Conservation (phyloP, 2,888 invertebrate genomes). For the Luperina testacea region DNA sequence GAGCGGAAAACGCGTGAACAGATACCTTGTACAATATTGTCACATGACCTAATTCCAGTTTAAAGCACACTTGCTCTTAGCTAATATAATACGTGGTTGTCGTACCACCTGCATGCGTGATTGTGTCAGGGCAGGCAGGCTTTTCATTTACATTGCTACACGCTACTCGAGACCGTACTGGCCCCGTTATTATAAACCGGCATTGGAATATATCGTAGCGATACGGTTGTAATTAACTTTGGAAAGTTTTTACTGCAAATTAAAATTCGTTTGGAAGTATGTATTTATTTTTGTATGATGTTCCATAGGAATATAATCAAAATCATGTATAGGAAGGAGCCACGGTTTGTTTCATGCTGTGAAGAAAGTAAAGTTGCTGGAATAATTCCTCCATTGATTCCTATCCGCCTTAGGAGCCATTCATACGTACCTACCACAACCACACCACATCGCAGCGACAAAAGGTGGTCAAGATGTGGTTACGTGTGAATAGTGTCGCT, state of each 20-base stretch:
- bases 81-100: constrained; percentile 62
- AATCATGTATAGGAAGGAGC: not conserved
- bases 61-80: constrained; percentile 56
- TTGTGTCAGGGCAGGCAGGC: constrained; percentile 65
- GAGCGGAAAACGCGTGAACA: not conserved
- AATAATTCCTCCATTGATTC: not conserved
- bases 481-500: too few species aligned
- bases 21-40: constrained; percentile 28
- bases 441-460: too few species aligned
- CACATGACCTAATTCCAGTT: constrained; percentile 63
- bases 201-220: constrained; percentile 56
- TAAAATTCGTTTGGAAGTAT: constrained; percentile 13
- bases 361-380: too few species aligned
- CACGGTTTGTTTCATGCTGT: not conserved
- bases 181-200: constrained; percentile 66
- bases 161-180: constrained; percentile 64
- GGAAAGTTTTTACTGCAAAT: constrained; percentile 25
- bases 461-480: too few species aligned
- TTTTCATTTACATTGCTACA: constrained; percentile 71
- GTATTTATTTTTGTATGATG: constrained; percentile 15
- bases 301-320: not conserved
- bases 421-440: too few species aligned
- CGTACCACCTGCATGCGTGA: constrained; percentile 68
- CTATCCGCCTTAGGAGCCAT: not conserved
- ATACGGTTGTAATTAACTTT: constrained; percentile 47